Evolutionary conservation across 2,888 invertebrate genomes (phyloP).

Genomic region (Troides helena): DNA sequence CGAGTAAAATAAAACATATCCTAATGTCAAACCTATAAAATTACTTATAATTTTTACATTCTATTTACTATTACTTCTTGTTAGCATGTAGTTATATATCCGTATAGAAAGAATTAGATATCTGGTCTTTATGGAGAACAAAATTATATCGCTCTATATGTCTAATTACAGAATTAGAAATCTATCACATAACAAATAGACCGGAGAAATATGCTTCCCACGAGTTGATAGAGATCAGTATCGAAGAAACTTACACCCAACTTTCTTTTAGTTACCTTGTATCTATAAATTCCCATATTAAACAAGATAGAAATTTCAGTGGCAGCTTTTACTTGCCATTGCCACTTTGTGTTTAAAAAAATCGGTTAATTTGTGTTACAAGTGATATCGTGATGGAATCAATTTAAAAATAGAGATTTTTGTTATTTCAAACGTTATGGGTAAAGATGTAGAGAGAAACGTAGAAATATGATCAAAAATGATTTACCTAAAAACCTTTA

Average conservation of each 20-base stretch:
- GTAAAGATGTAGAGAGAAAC: background rate
- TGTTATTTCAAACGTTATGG: background rate
- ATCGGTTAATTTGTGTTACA: background rate
- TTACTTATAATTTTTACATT: too few species aligned
- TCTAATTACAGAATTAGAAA: constrained; percentile 15
- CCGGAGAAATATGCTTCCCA: constrained; percentile 25
- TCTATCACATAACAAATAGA: constrained; percentile 8
- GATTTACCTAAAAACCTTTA: background rate
- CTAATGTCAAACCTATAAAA: too few species aligned
- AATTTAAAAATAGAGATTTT: background rate
- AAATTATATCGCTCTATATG: background rate
- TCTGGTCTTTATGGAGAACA: background rate
- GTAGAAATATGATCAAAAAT: background rate
- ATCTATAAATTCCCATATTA: constrained; percentile 21
- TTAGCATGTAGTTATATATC: too few species aligned
- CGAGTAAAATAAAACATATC: too few species aligned
- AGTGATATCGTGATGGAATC: background rate
- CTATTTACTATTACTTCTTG: too few species aligned
- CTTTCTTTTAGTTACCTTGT: constrained; percentile 25
- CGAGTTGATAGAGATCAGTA: constrained; percentile 26
- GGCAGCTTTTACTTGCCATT: constrained; percentile 8
- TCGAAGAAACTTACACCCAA: constrained; percentile 18
- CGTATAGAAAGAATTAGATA: too few species aligned
- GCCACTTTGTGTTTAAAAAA: background rate
- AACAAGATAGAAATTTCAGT: background rate